Conservation (phyloP, 2,797 vertebrate species). For the Coregonus suidteri region DNA sequence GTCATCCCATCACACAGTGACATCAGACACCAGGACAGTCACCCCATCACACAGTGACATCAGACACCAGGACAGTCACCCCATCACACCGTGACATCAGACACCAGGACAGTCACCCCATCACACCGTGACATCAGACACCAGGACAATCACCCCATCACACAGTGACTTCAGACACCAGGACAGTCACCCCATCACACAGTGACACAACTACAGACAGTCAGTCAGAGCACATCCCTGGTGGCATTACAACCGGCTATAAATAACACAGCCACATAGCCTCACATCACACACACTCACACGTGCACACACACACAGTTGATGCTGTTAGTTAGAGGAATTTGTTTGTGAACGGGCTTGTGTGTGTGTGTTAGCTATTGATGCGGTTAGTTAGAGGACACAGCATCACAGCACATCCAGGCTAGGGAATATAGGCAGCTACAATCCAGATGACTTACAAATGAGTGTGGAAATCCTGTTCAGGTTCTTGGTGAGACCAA, state of each 20-base stretch:
- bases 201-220: too few species aligned
- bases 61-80: slow-evolving; percentile 14
- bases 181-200: too few species aligned
- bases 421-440: background rate
- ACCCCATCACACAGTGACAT: too few species aligned
- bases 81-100: slow-evolving; percentile 52
- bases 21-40: too few species aligned
- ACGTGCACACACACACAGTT: background rate
- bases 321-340: slow-evolving; percentile 26
- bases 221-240: slow-evolving; percentile 14
- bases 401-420: background rate
- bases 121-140: too few species aligned
- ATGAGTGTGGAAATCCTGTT: background rate
- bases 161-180: too few species aligned
- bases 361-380: background rate
- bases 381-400: background rate
- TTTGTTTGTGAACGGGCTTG: background rate
- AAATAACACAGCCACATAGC: slow-evolving; percentile 49
- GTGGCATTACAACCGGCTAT: slow-evolving; percentile 37
- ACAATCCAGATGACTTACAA: background rate
- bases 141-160: too few species aligned
- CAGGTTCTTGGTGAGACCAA: background rate
- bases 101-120: too few species aligned
- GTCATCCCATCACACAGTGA: too few species aligned
- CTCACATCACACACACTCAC: background rate